phyloP scores from a whole-genome alignment of 2,888 invertebrate genomes.

The Scrobipalpa costella region DNA sequence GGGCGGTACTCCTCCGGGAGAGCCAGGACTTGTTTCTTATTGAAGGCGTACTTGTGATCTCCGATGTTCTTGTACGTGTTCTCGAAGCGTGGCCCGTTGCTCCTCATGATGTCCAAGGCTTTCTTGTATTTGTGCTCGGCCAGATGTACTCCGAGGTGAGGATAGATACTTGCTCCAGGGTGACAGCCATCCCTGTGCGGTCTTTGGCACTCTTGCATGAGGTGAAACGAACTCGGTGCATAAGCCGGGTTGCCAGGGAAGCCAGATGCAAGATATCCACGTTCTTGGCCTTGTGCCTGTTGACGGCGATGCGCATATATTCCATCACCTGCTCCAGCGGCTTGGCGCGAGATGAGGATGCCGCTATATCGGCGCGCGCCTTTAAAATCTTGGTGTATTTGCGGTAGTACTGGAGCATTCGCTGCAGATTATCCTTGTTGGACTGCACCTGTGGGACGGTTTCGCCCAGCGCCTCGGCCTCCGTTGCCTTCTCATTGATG shows the following conservation, averaged over 20 bases:
- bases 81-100: conserved; percentile 93
- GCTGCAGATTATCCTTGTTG: conserved; percentile 91
- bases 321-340: conserved; percentile 86
- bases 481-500: conserved; percentile 95
- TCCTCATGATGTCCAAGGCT: conserved; percentile 94
- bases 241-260: conserved; percentile 88
- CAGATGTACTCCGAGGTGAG: conserved; percentile 90
- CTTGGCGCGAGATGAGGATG: conserved; percentile 44
- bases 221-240: conserved; percentile 86
- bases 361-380: conserved; percentile 46
- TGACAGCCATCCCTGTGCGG: conserved; percentile 97
- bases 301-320: conserved; percentile 86
- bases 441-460: conserved; percentile 92
- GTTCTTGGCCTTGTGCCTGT: conserved; percentile 88
- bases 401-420: conserved; percentile 91
- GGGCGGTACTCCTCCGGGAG: conserved; percentile 94
- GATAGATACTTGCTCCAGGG: conserved; percentile 94
- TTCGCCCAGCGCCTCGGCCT: conserved; percentile 93
- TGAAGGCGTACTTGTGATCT: conserved; percentile 95
- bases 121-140: conserved; percentile 92
- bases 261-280: conserved; percentile 91
- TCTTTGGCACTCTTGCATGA: conserved; percentile 99
- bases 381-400: conserved; percentile 85
- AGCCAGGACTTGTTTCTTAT: conserved; percentile 91
- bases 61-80: conserved; percentile 97